These are phyloP conservation scores for Liolophura sinensis DNA, from an alignment of 1,140 invertebrate genomes.

Conservation along the genomic window DNA sequence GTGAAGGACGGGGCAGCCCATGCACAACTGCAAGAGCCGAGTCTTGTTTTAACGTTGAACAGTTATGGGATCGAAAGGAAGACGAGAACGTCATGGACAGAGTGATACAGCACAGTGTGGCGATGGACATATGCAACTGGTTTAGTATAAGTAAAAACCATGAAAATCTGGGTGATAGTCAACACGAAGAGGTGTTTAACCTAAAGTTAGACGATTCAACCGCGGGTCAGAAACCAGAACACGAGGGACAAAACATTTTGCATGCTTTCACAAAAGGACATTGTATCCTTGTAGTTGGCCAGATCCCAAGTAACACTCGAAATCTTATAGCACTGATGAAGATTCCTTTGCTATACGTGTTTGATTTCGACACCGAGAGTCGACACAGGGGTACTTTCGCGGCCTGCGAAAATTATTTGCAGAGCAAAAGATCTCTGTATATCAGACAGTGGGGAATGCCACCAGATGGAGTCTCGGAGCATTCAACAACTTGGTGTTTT, in stretches of 20 bases:
- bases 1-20: neutral
- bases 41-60: neutral
- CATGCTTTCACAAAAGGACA: conserved; percentile 15
- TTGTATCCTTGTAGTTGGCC: conserved; percentile 14
- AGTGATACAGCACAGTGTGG: neutral
- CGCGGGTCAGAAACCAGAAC: no score
- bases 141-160: conserved; percentile 6
- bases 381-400: conserved; percentile 21
- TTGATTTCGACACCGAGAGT: conserved; percentile 30
- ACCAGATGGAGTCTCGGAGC: conserved; percentile 18
- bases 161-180: no score
- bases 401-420: conserved; percentile 20
- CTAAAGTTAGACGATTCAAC: no score
- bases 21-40: neutral
- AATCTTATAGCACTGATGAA: conserved; percentile 20
- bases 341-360: conserved; percentile 32
- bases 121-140: conserved; percentile 9
- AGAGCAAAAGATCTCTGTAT: conserved; percentile 18
- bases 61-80: conserved; percentile 10
- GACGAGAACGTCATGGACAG: neutral
- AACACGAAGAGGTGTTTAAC: no score
- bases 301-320: neutral
- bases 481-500: conserved; percentile 31
- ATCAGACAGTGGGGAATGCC: conserved; percentile 25
- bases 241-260: neutral